Evolutionary conservation across 2,888 invertebrate genomes (phyloP).

Genomic region (Litoditis marina): DNA sequence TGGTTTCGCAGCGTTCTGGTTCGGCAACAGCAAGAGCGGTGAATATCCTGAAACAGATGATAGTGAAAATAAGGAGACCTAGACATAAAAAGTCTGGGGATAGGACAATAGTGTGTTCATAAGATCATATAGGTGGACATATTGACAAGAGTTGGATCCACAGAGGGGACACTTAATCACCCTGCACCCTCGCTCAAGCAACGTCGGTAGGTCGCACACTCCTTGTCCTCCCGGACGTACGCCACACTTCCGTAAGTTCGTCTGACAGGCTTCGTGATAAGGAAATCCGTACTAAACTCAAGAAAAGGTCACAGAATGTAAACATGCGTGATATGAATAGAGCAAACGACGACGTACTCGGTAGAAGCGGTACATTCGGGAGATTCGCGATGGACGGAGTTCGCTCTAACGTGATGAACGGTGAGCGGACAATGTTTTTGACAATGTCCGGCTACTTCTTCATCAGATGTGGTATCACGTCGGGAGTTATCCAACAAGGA

Average conservation of each 20-base stretch:
- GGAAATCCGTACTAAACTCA: too few relatives aligned
- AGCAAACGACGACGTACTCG: constrained; percentile 28
- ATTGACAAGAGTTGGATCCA: too few relatives aligned
- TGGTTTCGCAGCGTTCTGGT: constrained; percentile 60
- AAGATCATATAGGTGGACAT: too few relatives aligned
- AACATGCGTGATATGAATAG: not conserved
- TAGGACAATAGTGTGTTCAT: too few relatives aligned
- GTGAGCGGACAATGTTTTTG: constrained; percentile 49
- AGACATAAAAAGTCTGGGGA: too few relatives aligned
- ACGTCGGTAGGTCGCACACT: constrained; percentile 3
- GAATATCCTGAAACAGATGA: constrained; percentile 40
- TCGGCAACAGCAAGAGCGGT: constrained; percentile 55
- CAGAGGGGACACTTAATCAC: too few relatives aligned
- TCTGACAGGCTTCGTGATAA: too few relatives aligned
- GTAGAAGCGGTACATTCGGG: constrained; percentile 33
- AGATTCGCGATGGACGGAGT: constrained; percentile 9
- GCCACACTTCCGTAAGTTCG: constrained; percentile 7
- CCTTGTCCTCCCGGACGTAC: not conserved
- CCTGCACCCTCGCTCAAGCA: constrained; percentile 2
- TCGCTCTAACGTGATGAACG: constrained; percentile 32
- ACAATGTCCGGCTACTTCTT: constrained; percentile 34
- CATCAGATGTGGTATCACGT: constrained; percentile 8
- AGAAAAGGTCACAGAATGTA: not conserved
- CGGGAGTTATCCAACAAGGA: too few relatives aligned
- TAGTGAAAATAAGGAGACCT: too few relatives aligned